These are phyloP conservation scores for Nemotelus pantherinus DNA, from an alignment of 2,888 invertebrate species.

Conservation along the genomic window DNA sequence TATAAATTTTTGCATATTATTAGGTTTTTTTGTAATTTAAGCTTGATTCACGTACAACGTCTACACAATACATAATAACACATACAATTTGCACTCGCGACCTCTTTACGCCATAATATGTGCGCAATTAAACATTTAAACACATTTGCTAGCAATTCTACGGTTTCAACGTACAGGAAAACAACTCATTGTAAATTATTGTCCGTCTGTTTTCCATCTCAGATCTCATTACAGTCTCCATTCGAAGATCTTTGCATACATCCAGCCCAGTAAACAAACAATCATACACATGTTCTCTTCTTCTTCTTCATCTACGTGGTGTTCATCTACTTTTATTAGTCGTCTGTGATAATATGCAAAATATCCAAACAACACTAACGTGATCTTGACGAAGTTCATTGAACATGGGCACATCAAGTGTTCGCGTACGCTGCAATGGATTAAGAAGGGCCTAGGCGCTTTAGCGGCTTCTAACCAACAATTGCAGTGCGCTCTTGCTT, in stretches of 20 bases:
- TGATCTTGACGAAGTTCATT: slow-evolving; percentile 39
- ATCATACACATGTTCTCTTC: slow-evolving; percentile 6
- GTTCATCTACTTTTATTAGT: too few species aligned
- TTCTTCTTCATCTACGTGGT: slow-evolving; percentile 1
- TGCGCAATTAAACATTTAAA: not conserved
- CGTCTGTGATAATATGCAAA: slow-evolving; percentile 33
- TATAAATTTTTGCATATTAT: too few species aligned
- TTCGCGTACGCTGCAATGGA: not conserved
- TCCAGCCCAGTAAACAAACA: not conserved
- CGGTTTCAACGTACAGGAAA: slow-evolving; percentile 26
- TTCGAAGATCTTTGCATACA: slow-evolving; percentile 2
- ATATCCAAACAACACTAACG: slow-evolving; percentile 25
- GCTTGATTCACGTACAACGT: too few species aligned
- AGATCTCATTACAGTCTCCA: not conserved
- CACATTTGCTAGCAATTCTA: slow-evolving; percentile 35
- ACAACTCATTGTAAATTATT: slow-evolving; percentile 32
- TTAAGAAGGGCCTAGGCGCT: slow-evolving; percentile 16
- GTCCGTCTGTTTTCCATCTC: slow-evolving; percentile 36
- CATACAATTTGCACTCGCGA: too few species aligned
- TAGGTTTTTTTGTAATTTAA: too few species aligned
- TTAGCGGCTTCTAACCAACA: slow-evolving; percentile 13
- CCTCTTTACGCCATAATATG: too few species aligned
- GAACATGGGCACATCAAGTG: not conserved
- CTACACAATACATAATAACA: too few species aligned
- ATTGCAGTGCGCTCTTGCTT: slow-evolving; percentile 2